These are phyloP conservation scores for Pantelozetes paolii DNA, from an alignment of 2,888 invertebrate species.

Conservation along the genomic window DNA sequence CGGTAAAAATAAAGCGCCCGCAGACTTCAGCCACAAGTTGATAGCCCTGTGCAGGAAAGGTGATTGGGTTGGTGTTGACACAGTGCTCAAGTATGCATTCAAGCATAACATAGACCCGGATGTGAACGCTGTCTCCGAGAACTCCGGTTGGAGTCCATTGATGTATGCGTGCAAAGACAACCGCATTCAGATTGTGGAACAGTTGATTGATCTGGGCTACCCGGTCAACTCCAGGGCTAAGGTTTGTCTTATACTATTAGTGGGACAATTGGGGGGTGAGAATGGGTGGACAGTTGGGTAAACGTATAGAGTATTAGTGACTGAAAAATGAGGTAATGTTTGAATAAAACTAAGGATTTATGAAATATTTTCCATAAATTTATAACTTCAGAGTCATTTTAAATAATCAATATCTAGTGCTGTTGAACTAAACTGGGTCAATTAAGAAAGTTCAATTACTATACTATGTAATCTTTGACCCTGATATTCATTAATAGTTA, in stretches of 20 bases:
- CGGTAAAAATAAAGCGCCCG: conserved; percentile 27
- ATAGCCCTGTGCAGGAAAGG: conserved; percentile 42
- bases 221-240: conserved; percentile 86
- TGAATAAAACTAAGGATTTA: too few species aligned
- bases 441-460: too few species aligned
- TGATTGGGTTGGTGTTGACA: conserved; percentile 48
- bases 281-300: too few species aligned
- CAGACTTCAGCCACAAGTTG: conserved; percentile 40
- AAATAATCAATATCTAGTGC: too few species aligned
- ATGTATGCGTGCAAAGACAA: conserved; percentile 97
- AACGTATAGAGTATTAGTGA: neutral
- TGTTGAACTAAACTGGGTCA: too few species aligned
- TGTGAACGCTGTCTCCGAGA: conserved; percentile 34
- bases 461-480: too few species aligned
- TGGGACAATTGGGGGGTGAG: too few species aligned
- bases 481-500: too few species aligned
- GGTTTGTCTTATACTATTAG: conserved; percentile 61
- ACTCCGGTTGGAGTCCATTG: conserved; percentile 70
- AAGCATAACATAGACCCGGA: conserved; percentile 42
- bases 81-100: conserved; percentile 46
- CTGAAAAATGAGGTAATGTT: too few species aligned
- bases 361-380: too few species aligned
- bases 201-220: conserved; percentile 85
- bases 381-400: too few species aligned
- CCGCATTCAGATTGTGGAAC: conserved; percentile 79